Evolutionary conservation across 1,140 invertebrate species (phyloP).

Genomic region (Drosophila pandora): DNA sequence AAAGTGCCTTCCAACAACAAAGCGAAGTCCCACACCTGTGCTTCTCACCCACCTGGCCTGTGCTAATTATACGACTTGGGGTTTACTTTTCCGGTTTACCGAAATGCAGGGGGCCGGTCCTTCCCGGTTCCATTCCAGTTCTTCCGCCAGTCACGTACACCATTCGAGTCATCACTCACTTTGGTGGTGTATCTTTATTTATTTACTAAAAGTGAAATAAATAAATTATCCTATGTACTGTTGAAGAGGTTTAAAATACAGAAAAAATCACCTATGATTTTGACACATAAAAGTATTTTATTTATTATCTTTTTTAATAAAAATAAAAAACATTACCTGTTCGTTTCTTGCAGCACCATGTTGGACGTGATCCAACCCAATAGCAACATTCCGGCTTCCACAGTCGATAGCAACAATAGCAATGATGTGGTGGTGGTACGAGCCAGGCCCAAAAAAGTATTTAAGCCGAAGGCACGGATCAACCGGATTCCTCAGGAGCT

Average conservation of each 20-base stretch:
- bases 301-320: neutral
- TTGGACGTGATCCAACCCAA: slow-evolving; percentile 75
- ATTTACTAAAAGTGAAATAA: neutral
- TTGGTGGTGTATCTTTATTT: slow-evolving; percentile 23
- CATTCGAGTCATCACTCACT: slow-evolving; percentile 9
- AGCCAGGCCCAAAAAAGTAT: slow-evolving; percentile 91
- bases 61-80: slow-evolving; percentile 41
- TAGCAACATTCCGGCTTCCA: slow-evolving; percentile 13
- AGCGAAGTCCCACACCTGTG: slow-evolving; percentile 19
- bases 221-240: no score
- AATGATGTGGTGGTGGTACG: slow-evolving; percentile 87
- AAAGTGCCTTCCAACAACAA: slow-evolving; percentile 55
- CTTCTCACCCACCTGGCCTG: slow-evolving; percentile 29
- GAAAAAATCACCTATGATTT: neutral
- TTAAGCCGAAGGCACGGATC: slow-evolving; percentile 88
- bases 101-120: slow-evolving; percentile 31
- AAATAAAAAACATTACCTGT: neutral
- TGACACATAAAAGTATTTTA: neutral
- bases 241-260: no score
- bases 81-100: slow-evolving; percentile 45
- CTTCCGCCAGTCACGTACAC: slow-evolving; percentile 63
- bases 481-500: slow-evolving; percentile 94
- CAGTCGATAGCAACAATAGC: slow-evolving; percentile 49
- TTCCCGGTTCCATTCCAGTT: slow-evolving; percentile 26
- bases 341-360: slow-evolving; percentile 45